phyloP scores from a whole-genome alignment of 2,797 vertebrate genomes.

The Ibycter americanus region DNA sequence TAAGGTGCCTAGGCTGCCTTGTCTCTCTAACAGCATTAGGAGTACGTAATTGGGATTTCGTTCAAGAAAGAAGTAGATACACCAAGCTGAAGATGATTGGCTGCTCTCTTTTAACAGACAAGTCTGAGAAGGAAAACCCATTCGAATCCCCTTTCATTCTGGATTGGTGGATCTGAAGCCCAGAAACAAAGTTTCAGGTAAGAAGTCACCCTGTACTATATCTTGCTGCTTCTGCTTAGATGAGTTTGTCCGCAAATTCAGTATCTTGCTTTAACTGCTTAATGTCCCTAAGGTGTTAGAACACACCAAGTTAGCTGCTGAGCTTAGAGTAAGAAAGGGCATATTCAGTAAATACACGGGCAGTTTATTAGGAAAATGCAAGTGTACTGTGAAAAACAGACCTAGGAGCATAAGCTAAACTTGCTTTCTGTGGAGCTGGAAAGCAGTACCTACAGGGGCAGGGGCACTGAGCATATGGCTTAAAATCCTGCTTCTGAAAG shows the following conservation, averaged over 20 bases:
- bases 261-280: conserved; percentile 45
- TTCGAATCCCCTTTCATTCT: conserved; percentile 79
- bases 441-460: background rate
- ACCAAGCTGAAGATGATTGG: conserved; percentile 83
- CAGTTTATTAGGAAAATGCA: background rate
- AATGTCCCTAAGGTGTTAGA: background rate
- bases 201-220: conserved; percentile 77
- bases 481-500: background rate
- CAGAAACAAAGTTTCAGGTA: conserved; percentile 82
- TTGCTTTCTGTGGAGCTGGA: background rate
- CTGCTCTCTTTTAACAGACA: conserved; percentile 84
- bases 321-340: background rate
- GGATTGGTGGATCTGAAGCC: conserved; percentile 84
- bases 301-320: background rate
- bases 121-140: conserved; percentile 81
- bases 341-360: background rate
- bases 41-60: conserved; percentile 77
- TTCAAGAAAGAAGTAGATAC: conserved; percentile 79
- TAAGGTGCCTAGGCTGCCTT: conserved; percentile 77
- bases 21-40: conserved; percentile 78
- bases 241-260: conserved; percentile 46
- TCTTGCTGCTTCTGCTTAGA: conserved; percentile 69
- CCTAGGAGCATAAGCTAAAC: background rate
- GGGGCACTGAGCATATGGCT: background rate
- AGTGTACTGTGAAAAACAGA: background rate